Percentiles rank a stretch among this genome's conserved stretches.
phyloP scores from a whole-genome alignment of 1,140 invertebrate genomes.

The Ericerus pela region DNA sequence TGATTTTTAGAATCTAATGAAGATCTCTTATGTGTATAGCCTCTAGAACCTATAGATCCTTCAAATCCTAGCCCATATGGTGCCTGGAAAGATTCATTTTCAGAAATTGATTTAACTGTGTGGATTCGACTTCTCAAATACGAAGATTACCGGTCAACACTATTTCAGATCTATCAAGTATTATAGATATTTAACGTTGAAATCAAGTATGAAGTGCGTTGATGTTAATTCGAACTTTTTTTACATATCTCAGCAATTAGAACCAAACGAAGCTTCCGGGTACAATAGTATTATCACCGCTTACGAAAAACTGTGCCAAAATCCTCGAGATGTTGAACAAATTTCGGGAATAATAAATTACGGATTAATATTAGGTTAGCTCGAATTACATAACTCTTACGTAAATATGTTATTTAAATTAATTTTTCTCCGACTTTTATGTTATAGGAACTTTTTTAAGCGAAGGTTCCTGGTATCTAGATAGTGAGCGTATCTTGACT shows the following conservation, averaged over 20 bases:
- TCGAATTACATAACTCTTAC: neutral
- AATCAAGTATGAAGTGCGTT: neutral
- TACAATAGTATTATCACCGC: neutral
- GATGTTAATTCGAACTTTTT: neutral
- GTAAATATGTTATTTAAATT: neutral
- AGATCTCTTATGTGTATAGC: too few relatives aligned
- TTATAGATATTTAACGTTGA: neutral
- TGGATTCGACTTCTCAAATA: neutral
- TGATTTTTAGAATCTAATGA: too few relatives aligned
- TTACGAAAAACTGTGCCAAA: neutral
- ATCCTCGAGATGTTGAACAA: neutral
- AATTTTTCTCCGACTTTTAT: slow-evolving; percentile 16
- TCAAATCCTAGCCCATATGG: too few relatives aligned
- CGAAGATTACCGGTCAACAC: neutral
- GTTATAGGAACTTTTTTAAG: slow-evolving; percentile 54
- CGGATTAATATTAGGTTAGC: slow-evolving; percentile 1
- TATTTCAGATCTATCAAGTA: slow-evolving; percentile 3
- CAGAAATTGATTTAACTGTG: neutral
- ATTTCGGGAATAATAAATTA: neutral
- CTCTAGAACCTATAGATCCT: too few relatives aligned
- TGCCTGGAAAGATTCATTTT: neutral
- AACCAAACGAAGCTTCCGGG: neutral
- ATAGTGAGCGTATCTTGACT: slow-evolving; percentile 52
- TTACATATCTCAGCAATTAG: neutral
- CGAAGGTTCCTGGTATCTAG: slow-evolving; percentile 68